These are phyloP conservation scores for Oostethus manadensis DNA, from an alignment of 2,113 vertebrate genomes.

Conservation along the genomic window DNA sequence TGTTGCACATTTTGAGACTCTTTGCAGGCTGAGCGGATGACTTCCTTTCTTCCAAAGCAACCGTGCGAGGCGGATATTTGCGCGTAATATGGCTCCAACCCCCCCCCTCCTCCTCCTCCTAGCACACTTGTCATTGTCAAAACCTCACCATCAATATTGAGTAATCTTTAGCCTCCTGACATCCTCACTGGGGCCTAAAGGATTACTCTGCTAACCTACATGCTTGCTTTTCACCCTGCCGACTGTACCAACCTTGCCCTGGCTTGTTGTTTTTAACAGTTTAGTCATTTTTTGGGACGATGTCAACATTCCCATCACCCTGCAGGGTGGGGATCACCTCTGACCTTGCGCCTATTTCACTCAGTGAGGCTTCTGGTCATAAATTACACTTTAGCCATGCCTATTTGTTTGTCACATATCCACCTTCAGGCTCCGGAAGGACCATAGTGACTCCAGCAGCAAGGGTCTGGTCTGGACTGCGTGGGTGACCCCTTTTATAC, in stretches of 20 bases:
- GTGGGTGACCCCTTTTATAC: too few relatives aligned
- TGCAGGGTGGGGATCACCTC: constrained; percentile 6
- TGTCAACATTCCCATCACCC: too few relatives aligned
- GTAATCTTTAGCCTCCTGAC: constrained; percentile 52
- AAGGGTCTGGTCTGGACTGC: too few relatives aligned
- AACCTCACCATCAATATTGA: not conserved
- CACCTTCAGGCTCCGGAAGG: too few relatives aligned
- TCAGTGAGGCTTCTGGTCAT: not conserved
- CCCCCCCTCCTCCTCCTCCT: too few relatives aligned
- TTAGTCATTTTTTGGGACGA: not conserved
- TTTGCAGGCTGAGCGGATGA: not conserved
- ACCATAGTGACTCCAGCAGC: too few relatives aligned
- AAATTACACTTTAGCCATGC: not conserved
- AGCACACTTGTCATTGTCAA: constrained; percentile 15
- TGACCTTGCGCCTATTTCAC: not conserved
- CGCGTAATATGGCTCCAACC: too few relatives aligned
- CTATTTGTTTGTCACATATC: not conserved
- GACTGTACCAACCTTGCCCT: not conserved
- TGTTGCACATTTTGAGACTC: not conserved
- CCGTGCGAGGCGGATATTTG: constrained; percentile 12
- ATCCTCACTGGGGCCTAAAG: constrained; percentile 54
- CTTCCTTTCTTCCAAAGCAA: constrained; percentile 1
- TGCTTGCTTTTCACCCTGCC: constrained; percentile 32
- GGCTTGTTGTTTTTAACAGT: not conserved
- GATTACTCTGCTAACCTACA: constrained; percentile 71